Evolutionary conservation across 2,113 vertebrate genomes (phyloP).

Genomic region (Cariama cristata): DNA sequence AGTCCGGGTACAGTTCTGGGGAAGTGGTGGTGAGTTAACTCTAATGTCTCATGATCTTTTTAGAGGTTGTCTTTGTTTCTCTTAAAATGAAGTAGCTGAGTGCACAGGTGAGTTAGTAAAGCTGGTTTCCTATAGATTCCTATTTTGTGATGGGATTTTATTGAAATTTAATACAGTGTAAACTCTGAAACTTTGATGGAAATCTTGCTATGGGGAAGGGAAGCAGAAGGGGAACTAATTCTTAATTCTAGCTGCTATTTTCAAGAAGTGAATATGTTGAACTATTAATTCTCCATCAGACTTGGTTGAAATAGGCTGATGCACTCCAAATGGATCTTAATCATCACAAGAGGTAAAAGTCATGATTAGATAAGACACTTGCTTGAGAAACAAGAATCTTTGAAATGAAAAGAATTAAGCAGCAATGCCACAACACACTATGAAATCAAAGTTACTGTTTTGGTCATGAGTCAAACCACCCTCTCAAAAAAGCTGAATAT

Average conservation of each 20-base stretch:
- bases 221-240: not conserved
- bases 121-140: not conserved
- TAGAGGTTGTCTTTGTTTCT: not conserved
- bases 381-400: not conserved
- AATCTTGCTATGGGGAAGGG: not conserved
- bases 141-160: not conserved
- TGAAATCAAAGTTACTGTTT: not conserved
- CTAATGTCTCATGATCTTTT: not conserved
- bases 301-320: not conserved
- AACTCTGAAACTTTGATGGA: not conserved
- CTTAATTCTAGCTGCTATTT: not conserved
- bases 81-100: not conserved
- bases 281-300: not conserved
- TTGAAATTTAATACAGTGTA: not conserved
- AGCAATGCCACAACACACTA: not conserved
- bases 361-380: not conserved
- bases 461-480: not conserved
- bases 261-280: not conserved
- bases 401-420: not conserved
- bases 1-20: not conserved
- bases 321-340: not conserved
- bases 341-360: not conserved
- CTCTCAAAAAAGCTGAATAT: not conserved
- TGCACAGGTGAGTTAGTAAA: not conserved
- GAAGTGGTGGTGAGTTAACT: rapidly evolving